These are phyloP conservation scores for Ellobius talpinus DNA, from an alignment of 2,113 vertebrate genomes.

Conservation along the genomic window DNA sequence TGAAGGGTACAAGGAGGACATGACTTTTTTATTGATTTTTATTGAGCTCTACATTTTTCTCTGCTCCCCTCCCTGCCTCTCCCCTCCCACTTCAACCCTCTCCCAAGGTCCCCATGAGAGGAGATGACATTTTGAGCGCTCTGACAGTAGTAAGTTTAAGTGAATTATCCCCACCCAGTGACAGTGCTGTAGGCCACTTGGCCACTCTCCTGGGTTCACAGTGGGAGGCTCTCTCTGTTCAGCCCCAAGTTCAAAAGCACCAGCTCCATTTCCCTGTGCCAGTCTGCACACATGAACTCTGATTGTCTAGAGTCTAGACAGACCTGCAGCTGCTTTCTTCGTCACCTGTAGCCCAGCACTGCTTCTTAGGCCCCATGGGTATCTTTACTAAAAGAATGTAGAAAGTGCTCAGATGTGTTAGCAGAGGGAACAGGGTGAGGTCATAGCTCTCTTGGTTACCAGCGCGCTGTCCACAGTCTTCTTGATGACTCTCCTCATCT, in stretches of 20 bases:
- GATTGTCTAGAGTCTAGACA: not conserved
- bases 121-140: not conserved
- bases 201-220: not conserved
- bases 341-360: not conserved
- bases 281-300: not conserved
- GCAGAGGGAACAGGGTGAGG: not conserved
- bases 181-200: accelerated
- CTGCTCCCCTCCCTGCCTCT: too few species aligned
- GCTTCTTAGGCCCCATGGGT: not conserved
- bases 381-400: not conserved
- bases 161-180: not conserved
- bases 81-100: too few species aligned
- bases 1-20: not conserved
- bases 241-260: not conserved
- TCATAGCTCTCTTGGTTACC: not conserved
- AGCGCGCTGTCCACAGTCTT: not conserved
- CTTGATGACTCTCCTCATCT: not conserved
- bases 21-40: not conserved
- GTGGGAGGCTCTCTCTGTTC: not conserved
- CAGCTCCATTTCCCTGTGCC: not conserved
- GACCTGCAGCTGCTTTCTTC: not conserved
- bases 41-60: too few species aligned
- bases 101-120: too few species aligned
- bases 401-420: not conserved
- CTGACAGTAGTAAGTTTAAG: not conserved